Conservation (phyloP, 1,140 invertebrate species). For the Cataglyphis hispanica region DNA sequence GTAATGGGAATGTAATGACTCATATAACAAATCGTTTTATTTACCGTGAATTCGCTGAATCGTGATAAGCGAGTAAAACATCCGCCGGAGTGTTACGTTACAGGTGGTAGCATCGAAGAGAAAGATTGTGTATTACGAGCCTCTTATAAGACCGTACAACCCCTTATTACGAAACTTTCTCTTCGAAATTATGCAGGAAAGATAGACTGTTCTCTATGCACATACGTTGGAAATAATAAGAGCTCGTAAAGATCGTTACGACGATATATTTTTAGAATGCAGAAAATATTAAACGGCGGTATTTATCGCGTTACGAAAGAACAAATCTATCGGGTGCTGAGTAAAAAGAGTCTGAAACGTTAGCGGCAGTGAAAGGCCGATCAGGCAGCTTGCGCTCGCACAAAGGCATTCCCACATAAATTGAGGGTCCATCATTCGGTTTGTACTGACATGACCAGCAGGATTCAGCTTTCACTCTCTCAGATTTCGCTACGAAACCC, state of each 20-base stretch:
- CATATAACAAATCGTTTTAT: background rate
- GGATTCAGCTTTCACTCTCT: constrained; percentile 37
- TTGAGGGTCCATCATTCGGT: constrained; percentile 32
- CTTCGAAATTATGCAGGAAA: background rate
- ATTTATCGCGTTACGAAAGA: constrained; percentile 15
- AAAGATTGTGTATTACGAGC: background rate
- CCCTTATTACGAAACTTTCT: background rate
- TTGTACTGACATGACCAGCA: background rate
- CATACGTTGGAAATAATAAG: background rate
- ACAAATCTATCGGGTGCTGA: background rate
- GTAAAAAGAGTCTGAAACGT: background rate
- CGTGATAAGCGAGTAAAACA: constrained; percentile 37
- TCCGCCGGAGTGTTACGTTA: constrained; percentile 1
- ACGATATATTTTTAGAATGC: background rate
- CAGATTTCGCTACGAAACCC: background rate
- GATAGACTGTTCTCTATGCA: background rate
- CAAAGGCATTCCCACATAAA: constrained; percentile 53
- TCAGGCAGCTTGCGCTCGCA: constrained; percentile 1
- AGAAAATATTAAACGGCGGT: constrained; percentile 1
- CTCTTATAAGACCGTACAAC: background rate
- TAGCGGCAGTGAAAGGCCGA: constrained; percentile 45
- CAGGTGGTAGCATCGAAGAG: background rate
- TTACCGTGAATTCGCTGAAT: constrained; percentile 1
- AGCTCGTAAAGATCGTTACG: background rate
- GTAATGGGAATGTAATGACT: background rate